Base-by-base conservation (phyloP, 2,888 invertebrate species). In the Aphodius granarius region DNA sequence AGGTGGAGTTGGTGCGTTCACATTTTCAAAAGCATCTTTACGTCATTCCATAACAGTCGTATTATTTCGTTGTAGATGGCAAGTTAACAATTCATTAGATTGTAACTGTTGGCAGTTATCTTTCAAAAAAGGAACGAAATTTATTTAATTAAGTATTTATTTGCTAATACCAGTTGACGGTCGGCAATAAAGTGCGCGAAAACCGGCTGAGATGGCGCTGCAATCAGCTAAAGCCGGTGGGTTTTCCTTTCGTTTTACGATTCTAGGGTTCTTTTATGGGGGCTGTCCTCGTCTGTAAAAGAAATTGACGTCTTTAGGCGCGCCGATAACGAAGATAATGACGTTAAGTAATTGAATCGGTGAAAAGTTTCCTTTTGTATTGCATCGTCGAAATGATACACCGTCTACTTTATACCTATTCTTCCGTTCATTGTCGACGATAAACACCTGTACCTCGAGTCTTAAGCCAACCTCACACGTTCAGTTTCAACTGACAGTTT, bases 301-400 rank as follows among this genome's bases (percentile, higher is more conserved):
- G 68, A 68, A 68, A 68, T 68, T 68, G 68, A 68, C 68, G 68
- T 68, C 68, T 68, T 68, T 68, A 68, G 68, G 68, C 68, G 68
- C 68, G 20, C 68, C 21, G 22, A 68, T 22, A 22, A 22, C 68
- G 68, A 20, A 68, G 22, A 68, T 68, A 68, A 68, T 68, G 21
- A 22, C 68, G 68, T 22, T 68, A 68, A 68, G 68, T 68, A 68
- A 68, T 68, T 68, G 68, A 68, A 68, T 68, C 68, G 68, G 21
- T 68, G 21, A 68, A 20, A 68, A 68, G 68, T 21, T 20, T 43
- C 13, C 43, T 43, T n/a, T 43, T 43, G 43, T 43, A 43, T 43
- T 43, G 43, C 43, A 43, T 13, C 1, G 9, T 43, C 43, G 43
- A 43, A 43, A 43, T 43, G 43, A 43, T 43, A 43, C 43, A 43